Percentiles rank a stretch among this genome's conserved stretches.
Conservation (phyloP, 2,113 vertebrate species). For the Sciurus niger region DNA sequence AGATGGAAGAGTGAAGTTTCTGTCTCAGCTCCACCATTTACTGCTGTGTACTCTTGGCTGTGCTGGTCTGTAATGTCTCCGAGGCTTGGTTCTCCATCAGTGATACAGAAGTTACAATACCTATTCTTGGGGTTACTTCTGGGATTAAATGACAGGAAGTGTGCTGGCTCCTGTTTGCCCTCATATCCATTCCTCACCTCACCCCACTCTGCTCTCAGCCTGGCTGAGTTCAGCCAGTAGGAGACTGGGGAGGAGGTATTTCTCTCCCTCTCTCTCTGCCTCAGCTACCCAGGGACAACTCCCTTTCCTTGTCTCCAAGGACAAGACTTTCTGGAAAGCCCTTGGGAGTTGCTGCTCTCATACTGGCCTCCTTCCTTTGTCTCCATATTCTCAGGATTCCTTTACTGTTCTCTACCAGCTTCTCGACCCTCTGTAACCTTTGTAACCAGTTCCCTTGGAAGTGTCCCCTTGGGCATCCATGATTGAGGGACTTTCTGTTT, state of each 20-base stretch:
- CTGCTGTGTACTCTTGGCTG: neutral
- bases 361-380: neutral
- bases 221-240: neutral
- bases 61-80: neutral
- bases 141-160: neutral
- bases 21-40: neutral
- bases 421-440: neutral
- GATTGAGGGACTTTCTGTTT: neutral
- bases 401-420: neutral
- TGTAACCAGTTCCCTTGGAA: neutral
- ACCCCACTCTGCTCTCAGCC: neutral
- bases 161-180: neutral
- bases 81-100: conserved; percentile 13
- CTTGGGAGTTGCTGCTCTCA: neutral
- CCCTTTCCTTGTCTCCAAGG: neutral
- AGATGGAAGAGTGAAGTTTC: neutral
- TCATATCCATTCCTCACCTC: neutral
- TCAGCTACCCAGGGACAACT: neutral
- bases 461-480: too few relatives aligned
- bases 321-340: neutral
- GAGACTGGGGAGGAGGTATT: neutral
- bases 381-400: neutral
- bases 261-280: neutral
- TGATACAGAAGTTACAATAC: neutral
- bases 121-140: neutral